A percentile compares a stretch with the other conserved stretches of the same genome.
phyloP scores from a whole-genome alignment of 2,113 vertebrate genomes.

The Mohoua ochrocephala region DNA sequence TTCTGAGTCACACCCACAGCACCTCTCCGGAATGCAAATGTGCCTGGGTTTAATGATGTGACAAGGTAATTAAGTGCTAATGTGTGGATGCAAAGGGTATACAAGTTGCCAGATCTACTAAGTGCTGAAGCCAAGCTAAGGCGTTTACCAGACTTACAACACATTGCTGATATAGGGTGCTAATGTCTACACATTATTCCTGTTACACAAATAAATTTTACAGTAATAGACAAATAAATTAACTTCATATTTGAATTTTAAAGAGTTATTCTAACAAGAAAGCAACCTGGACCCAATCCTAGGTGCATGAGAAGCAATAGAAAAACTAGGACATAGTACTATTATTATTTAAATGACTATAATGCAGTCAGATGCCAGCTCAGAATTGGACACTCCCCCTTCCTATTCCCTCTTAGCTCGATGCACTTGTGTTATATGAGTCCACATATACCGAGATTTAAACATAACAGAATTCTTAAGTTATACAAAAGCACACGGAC shows the following conservation, averaged over 20 bases:
- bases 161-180: neutral
- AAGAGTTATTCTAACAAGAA: neutral
- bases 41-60: slow-evolving; percentile 50
- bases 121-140: slow-evolving; percentile 39
- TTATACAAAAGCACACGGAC: neutral
- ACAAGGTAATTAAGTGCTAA: slow-evolving; percentile 61
- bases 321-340: neutral
- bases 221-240: neutral
- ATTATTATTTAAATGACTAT: neutral
- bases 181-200: neutral
- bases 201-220: slow-evolving; percentile 2
- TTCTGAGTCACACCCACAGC: neutral
- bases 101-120: slow-evolving; percentile 28
- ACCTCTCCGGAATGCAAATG: slow-evolving; percentile 24
- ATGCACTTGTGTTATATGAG: neutral
- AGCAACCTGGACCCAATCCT: neutral
- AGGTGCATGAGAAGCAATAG: neutral
- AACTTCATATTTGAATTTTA: neutral
- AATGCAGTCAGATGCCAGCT: neutral
- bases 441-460: neutral
- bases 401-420: neutral
- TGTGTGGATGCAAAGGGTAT: slow-evolving; percentile 20
- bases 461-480: neutral
- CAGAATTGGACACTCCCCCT: neutral
- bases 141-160: slow-evolving; percentile 1